Conservation (phyloP, 1,140 invertebrate genomes). For the Amyelois transitella region DNA sequence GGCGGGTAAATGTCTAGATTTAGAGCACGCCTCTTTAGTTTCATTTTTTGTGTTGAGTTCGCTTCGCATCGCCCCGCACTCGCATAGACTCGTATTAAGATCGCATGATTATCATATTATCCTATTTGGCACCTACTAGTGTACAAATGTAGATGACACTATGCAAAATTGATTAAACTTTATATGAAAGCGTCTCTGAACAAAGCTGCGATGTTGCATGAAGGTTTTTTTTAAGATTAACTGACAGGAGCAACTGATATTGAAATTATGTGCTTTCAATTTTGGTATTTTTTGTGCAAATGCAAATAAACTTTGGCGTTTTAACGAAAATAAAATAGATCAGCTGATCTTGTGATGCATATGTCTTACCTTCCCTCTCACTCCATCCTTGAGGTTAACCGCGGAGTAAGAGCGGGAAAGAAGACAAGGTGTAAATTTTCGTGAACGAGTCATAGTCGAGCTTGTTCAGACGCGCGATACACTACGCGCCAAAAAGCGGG, state of each 20-base stretch:
- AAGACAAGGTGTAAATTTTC: no score
- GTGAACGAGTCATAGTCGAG: neutral
- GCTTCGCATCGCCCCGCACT: conserved; percentile 33
- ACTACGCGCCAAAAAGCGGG: neutral
- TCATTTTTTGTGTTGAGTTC: conserved; percentile 24
- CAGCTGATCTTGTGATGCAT: no score
- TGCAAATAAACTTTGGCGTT: no score
- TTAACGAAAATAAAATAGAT: no score
- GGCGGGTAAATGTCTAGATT: neutral
- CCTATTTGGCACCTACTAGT: neutral
- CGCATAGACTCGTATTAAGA: conserved; percentile 25
- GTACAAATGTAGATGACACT: neutral
- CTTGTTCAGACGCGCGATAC: neutral
- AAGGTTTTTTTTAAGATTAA: no score
- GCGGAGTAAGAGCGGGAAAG: no score
- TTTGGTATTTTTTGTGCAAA: no score
- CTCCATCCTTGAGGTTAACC: no score
- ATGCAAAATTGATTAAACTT: neutral
- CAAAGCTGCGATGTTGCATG: neutral
- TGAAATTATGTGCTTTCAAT: no score
- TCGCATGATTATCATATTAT: conserved; percentile 9
- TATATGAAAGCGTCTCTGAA: neutral
- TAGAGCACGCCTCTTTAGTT: conserved; percentile 22
- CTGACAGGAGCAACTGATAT: no score
- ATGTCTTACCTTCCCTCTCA: no score